phyloP scores from a whole-genome alignment of 2,888 invertebrate genomes.

The Odontocerum albicorne region DNA sequence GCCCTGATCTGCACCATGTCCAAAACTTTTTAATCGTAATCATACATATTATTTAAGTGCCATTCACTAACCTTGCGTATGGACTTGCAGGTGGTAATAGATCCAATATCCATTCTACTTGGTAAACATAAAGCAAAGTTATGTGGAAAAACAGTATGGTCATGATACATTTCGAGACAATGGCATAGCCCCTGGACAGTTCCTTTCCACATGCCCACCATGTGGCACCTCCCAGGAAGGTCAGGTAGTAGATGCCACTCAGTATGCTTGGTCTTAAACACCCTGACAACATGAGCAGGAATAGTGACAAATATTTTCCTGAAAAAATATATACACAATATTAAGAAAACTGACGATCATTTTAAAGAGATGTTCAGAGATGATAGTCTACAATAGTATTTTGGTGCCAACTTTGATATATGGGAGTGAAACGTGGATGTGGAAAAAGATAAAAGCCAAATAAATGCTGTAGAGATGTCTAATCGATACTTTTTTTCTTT shows the following conservation, averaged over 20 bases:
- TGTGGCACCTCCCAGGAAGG: constrained; percentile 82
- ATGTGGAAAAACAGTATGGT: constrained; percentile 78
- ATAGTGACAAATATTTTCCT: constrained; percentile 68
- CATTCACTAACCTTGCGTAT: constrained; percentile 68
- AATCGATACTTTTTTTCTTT: no score
- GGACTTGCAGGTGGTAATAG: constrained; percentile 67
- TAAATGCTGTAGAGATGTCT: no score
- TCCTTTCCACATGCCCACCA: constrained; percentile 84
- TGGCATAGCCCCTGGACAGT: constrained; percentile 75
- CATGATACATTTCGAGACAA: constrained; percentile 69
- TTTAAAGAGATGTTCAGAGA: no score
- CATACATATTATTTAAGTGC: no score
- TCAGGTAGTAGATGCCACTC: constrained; percentile 83
- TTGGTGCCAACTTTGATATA: no score
- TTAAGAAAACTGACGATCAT: no score
- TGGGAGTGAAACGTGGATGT: no score
- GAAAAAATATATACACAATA: constrained; percentile 38
- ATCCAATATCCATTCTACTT: constrained; percentile 80
- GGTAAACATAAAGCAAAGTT: constrained; percentile 74
- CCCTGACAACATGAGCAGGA: constrained; percentile 70
- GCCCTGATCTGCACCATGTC: no score
- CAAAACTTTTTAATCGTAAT: no score
- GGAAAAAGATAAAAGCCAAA: no score
- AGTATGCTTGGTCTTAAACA: constrained; percentile 81
- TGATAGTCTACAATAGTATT: no score